Base-by-base conservation (phyloP, 1,140 invertebrate genomes). In the Daktulosphaira vitifoliae region DNA sequence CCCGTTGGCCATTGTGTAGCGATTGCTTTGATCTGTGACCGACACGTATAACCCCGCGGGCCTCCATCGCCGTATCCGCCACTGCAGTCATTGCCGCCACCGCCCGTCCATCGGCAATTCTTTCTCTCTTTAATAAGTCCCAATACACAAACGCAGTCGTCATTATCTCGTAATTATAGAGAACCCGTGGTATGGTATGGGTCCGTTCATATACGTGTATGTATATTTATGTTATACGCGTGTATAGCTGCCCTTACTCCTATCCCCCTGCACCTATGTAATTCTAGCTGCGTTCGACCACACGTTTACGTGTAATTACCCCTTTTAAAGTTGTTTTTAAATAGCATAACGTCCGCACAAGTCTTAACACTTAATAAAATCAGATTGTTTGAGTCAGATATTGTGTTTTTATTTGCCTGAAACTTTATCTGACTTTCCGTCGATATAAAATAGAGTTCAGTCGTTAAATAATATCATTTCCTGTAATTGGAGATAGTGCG, bases 111-210 rank as follows among this genome's bases (percentile, higher is more conserved):
- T 4, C 25, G 7, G 22, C 9, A 23, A 54, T 59, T 62, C 56
- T 62, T 48, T 48, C 56, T 62, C 42, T 38, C 56, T 62, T 59
- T 59, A 59, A 59, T 59, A 59, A 62, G 56, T 48, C 56, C 56
- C 42, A 15, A 62, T 62, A 62, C 56, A 33, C 56, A 48, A 5
- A 39, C 53, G 51, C 37, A 26, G 54, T 48, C 56, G 42, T 62
- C 56, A 62, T 62, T 62, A 62, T 62, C 56, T 48, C 56, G 56
- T 62, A 62, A 62, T 62, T 62, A 62, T 25, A 62, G 56, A 62
- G 54, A 39, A 59, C 54, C 54, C 42, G 56, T 48, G 20, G 56
- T 39, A 39, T 25, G 42, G 26, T n/a, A 15, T 39, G 8, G 39
- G 42, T 44, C 25, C n/a, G n/a, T 16, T 42, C 3, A 11, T 42